Percentiles rank a stretch among this genome's conserved stretches.
phyloP scores from a whole-genome alignment of 2,888 invertebrate genomes.

The Harmothoe impar region DNA sequence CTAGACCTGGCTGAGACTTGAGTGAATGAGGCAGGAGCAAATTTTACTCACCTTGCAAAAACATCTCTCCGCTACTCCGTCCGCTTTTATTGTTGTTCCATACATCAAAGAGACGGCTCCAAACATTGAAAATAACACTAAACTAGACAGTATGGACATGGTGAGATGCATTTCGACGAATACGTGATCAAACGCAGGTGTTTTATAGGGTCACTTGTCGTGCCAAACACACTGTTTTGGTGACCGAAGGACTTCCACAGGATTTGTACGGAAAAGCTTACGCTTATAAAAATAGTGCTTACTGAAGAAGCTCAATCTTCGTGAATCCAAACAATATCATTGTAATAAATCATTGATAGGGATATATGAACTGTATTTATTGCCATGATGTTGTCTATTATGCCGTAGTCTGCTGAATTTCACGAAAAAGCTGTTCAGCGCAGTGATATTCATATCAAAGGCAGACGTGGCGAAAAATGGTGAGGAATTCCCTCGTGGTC shows the following conservation, averaged over 20 bases:
- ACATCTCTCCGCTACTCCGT: constrained; percentile 75
- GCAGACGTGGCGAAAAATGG: neutral
- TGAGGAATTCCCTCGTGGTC: neutral
- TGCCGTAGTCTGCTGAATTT: neutral
- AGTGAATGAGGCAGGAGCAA: neutral
- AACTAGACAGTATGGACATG: neutral
- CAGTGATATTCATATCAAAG: neutral
- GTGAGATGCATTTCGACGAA: neutral
- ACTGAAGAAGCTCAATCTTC: neutral
- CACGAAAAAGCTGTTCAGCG: neutral
- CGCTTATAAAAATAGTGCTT: neutral
- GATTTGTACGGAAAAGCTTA: neutral
- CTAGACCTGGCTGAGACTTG: no score
- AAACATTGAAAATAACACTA: constrained; percentile 7
- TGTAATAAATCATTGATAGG: neutral
- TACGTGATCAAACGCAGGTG: constrained; percentile 8
- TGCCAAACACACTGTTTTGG: neutral
- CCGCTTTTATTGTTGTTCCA: constrained; percentile 54
- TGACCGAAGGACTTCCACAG: neutral
- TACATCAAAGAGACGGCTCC: neutral
- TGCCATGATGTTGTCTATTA: neutral
- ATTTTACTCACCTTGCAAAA: constrained; percentile 78
- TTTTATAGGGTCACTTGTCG: neutral
- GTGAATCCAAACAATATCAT: neutral
- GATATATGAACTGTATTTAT: neutral